Conservation (phyloP, 2,888 invertebrate genomes). For the Euphydryas editha region DNA sequence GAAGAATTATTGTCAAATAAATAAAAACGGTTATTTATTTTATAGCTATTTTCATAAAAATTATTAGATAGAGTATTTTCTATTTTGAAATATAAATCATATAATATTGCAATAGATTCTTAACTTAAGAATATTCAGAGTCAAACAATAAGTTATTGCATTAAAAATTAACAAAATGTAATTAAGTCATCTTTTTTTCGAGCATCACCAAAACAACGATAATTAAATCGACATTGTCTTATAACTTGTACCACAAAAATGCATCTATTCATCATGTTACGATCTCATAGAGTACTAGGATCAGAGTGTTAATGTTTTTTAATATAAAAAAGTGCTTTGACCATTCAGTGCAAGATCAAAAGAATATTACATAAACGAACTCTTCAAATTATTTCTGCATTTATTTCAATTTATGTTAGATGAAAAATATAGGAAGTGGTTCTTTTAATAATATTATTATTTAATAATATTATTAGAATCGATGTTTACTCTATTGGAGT, state of each 20-base stretch:
- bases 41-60: no score
- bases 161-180: no score
- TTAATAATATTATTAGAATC: no score
- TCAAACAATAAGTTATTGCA: no score
- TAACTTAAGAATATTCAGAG: no score
- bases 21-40: no score
- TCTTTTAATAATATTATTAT: not conserved
- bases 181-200: not conserved
- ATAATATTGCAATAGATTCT: no score
- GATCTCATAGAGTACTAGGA: slow-evolving; percentile 31
- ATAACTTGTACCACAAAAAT: slow-evolving; percentile 25
- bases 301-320: slow-evolving; percentile 37
- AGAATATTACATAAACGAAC: not conserved
- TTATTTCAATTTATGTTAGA: slow-evolving; percentile 14
- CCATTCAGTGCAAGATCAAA: slow-evolving; percentile 25
- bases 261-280: slow-evolving; percentile 38
- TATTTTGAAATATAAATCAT: no score
- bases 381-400: slow-evolving; percentile 12
- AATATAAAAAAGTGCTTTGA: slow-evolving; percentile 38
- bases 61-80: no score
- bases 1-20: no score
- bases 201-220: not conserved
- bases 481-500: no score
- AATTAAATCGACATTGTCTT: not conserved
- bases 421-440: not conserved